phyloP scores from a whole-genome alignment of 2,888 invertebrate species.

The Ethmia dodecea region DNA sequence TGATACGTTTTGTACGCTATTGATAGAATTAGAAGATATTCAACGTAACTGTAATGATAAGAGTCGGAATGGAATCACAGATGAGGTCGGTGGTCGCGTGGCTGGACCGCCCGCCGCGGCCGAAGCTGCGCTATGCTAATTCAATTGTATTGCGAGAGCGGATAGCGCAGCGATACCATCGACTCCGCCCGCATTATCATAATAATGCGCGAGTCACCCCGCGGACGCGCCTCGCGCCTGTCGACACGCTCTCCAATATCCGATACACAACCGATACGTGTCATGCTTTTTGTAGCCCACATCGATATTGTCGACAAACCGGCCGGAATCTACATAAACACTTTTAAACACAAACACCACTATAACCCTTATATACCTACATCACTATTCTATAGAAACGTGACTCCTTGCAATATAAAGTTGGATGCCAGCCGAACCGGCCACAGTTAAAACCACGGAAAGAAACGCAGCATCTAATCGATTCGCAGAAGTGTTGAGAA shows the following conservation, averaged over 20 bases:
- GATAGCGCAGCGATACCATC: slow-evolving; percentile 61
- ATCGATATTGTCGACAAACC: slow-evolving; percentile 9
- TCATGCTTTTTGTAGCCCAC: slow-evolving; percentile 12
- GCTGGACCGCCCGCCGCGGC: slow-evolving; percentile 67
- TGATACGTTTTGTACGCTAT: slow-evolving; percentile 1
- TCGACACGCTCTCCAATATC: slow-evolving; percentile 43
- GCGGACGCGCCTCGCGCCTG: slow-evolving; percentile 34
- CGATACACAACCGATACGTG: slow-evolving; percentile 29
- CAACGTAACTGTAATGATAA: slow-evolving; percentile 21
- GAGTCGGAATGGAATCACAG: slow-evolving; percentile 33
- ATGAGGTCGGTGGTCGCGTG: slow-evolving; percentile 43
- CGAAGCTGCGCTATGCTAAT: slow-evolving; percentile 68
- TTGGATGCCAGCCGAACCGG: slow-evolving; percentile 18
- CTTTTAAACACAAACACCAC: not conserved
- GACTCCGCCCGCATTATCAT: slow-evolving; percentile 70
- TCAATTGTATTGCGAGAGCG: slow-evolving; percentile 70
- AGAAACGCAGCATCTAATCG: slow-evolving; percentile 59
- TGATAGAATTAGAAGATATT: slow-evolving; percentile 5
- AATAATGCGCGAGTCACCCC: slow-evolving; percentile 72
- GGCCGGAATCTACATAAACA: slow-evolving; percentile 3
- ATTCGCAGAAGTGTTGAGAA: slow-evolving; percentile 73
- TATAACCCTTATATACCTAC: not conserved
- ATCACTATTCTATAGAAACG: not conserved
- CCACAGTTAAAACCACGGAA: slow-evolving; percentile 46
- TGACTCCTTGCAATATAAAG: slow-evolving; percentile 5